A percentile compares a stretch with the other conserved stretches of the same genome.
These are phyloP conservation scores for Tenebrosternarchus preto DNA, from an alignment of 2,113 vertebrate genomes.

Conservation along the genomic window DNA sequence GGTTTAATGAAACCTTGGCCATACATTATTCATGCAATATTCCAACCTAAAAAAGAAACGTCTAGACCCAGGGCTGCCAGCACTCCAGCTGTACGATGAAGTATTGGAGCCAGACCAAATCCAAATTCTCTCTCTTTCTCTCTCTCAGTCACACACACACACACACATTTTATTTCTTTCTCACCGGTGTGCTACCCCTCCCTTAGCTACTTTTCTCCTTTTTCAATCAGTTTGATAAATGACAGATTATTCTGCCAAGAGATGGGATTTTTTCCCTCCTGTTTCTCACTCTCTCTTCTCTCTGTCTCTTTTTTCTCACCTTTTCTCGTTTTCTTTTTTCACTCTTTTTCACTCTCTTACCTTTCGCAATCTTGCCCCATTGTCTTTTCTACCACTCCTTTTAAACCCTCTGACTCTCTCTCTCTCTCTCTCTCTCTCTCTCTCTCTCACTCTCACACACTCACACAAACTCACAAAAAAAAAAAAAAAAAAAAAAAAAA, in stretches of 20 bases:
- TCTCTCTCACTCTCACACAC: conserved; percentile 39
- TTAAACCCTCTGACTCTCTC: conserved; percentile 18
- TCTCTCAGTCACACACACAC: conserved; percentile 28
- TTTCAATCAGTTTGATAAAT: conserved; percentile 76
- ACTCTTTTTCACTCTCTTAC: conserved; percentile 39
- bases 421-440: conserved; percentile 34
- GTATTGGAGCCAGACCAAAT: conserved; percentile 55
- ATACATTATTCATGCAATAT: conserved; percentile 79
- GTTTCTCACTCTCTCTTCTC: conserved; percentile 31
- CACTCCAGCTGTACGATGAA: conserved; percentile 28
- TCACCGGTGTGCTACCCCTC: conserved; percentile 19
- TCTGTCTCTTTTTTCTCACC: conserved; percentile 29
- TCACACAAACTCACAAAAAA: conserved; percentile 62
- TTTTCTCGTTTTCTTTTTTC: conserved; percentile 31
- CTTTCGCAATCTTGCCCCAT: conserved; percentile 40
- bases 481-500: too few species aligned
- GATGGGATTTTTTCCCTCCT: conserved; percentile 70
- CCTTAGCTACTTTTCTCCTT: conserved; percentile 50
- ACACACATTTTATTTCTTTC: conserved; percentile 27
- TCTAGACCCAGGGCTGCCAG: conserved; percentile 63
- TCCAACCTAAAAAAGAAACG: conserved; percentile 60
- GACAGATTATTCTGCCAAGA: conserved; percentile 73
- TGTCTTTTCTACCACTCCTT: conserved; percentile 34
- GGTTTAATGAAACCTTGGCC: conserved; percentile 67
- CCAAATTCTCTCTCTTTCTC: conserved; percentile 54